These are phyloP conservation scores for Vollenhovia emeryi DNA, from an alignment of 1,140 invertebrate species.

Conservation along the genomic window DNA sequence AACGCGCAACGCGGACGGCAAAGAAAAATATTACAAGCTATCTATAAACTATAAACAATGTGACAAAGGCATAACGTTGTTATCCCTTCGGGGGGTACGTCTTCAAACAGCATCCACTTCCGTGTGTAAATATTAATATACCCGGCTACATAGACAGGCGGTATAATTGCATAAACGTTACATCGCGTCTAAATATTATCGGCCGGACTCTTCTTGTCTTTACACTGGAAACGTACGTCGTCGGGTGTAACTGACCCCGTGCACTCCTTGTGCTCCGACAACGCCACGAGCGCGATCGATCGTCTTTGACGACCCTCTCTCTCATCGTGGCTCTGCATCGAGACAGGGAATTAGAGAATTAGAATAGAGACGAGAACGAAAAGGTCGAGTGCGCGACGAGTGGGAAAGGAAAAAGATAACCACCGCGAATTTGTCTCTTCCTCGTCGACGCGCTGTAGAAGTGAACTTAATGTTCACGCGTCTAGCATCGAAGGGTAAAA, in stretches of 20 bases:
- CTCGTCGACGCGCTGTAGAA: neutral
- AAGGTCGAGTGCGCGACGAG: neutral
- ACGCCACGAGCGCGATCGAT: slow-evolving; percentile 33
- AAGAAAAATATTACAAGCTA: slow-evolving; percentile 20
- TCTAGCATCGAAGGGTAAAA: neutral
- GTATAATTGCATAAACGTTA: slow-evolving; percentile 50
- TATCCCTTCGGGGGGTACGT: neutral
- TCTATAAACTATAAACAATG: neutral
- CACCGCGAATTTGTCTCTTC: neutral
- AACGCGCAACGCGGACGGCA: neutral
- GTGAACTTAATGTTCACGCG: neutral
- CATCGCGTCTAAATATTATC: slow-evolving; percentile 52
- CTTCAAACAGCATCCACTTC: slow-evolving; percentile 32
- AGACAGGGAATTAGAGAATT: neutral
- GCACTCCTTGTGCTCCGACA: slow-evolving; percentile 18
- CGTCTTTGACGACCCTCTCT: slow-evolving; percentile 17
- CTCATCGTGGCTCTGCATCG: neutral
- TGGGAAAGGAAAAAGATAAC: neutral
- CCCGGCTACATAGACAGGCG: neutral
- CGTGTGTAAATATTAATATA: slow-evolving; percentile 52
- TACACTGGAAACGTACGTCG: slow-evolving; percentile 38
- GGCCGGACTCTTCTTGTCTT: slow-evolving; percentile 33
- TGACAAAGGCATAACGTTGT: slow-evolving; percentile 2
- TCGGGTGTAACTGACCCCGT: slow-evolving; percentile 54
- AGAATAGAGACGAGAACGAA: neutral